Base-by-base conservation (phyloP, 2,888 invertebrate species). In the Venusia cambrica region DNA sequence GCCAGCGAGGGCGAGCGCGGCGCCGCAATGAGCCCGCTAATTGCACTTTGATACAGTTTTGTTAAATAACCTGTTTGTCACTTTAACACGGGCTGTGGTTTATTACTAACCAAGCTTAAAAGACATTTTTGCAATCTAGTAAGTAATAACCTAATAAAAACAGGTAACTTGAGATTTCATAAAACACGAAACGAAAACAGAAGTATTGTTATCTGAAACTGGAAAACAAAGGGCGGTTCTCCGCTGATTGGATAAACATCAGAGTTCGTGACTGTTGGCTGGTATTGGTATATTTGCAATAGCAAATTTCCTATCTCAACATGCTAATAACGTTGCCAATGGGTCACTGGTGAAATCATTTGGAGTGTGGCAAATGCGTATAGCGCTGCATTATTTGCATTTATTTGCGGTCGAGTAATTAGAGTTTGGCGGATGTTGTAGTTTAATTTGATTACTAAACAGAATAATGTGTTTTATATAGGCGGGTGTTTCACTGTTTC, bases 1-100 rank as follows among this genome's bases (percentile, higher is more conserved):
- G 32, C 25, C 29, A 30, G 18, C 13, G 47, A 47, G 52, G 49
- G 32, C 48, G 40, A 51, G 49, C 55, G 55, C 54, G 54, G 49
- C 47, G 48, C 52, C 57, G 49, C 66, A 48, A 36, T 51, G 38
- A 51, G 48, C 28, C 70, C 73, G 48, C 73, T 73, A 74, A 75
- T 73, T 66, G 66, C 64, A 71, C 68, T 74, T 68, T 71, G 65
- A 74, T 74, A 69, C 57, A 60, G 57, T 61, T 54, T 48, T 60
- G 62, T 60, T 68, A 65, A 68, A 62, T 54, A 62, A 57, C 60
- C 61, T 66, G 71, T 71, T 70, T 73, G 64, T 64, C 61, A 60
- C 57, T 47, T 47, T 14, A 28, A 28, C 16, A 24, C 16, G 12
- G 20, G 8, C 9, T 17, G 9, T 10, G 11, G 15, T 15, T 10